A percentile compares a stretch with the other conserved stretches of the same genome.
Conservation (phyloP, 2,113 vertebrate genomes). For the Nematolebias whitei region DNA sequence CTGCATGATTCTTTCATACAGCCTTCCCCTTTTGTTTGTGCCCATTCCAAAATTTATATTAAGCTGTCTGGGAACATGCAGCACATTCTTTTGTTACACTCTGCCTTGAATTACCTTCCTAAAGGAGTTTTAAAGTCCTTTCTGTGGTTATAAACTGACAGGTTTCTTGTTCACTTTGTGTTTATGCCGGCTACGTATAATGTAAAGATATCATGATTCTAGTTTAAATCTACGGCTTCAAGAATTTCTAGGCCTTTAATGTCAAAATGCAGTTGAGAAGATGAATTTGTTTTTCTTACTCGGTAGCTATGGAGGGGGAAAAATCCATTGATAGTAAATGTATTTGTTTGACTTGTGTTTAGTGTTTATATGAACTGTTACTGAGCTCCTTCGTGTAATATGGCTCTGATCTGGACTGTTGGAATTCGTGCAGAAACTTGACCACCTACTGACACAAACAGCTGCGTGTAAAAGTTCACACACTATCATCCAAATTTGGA, state of each 20-base stretch:
- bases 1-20: not conserved
- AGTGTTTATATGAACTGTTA: slow-evolving; percentile 16
- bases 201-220: no score
- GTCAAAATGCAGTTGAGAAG: no score
- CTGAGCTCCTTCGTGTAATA: slow-evolving; percentile 27
- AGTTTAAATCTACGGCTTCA: no score
- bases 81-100: not conserved
- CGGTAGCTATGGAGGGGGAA: no score
- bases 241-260: no score
- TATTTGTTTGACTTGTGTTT: no score
- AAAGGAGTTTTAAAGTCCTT: not conserved
- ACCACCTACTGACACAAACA: slow-evolving; percentile 67
- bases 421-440: slow-evolving; percentile 49
- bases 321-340: no score
- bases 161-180: not conserved
- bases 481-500: slow-evolving; percentile 34
- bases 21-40: not conserved
- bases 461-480: slow-evolving; percentile 55
- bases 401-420: slow-evolving; percentile 38
- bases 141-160: not conserved
- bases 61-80: slow-evolving; percentile 1
- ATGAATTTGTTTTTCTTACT: no score
- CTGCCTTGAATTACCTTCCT: slow-evolving; percentile 2
- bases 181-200: not conserved
- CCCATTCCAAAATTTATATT: not conserved